phyloP scores from a whole-genome alignment of 1,140 invertebrate species.

The Cotesia chilonis region DNA sequence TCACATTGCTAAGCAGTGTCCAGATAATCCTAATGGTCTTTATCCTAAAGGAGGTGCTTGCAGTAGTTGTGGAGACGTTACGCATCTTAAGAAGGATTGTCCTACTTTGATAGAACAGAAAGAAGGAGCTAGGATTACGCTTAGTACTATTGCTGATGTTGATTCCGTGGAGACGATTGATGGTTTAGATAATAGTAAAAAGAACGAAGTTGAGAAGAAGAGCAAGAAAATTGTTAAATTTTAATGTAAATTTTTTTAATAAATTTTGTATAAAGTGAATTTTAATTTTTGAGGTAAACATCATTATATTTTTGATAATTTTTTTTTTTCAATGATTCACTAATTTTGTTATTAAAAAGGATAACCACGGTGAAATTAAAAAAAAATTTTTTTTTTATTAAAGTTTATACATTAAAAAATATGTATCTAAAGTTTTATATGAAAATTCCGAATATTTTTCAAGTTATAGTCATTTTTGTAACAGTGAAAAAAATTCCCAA shows the following conservation, averaged over 20 bases:
- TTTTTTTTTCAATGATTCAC: too few species aligned
- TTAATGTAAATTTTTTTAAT: slow-evolving; percentile 38
- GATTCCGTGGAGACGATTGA: slow-evolving; percentile 56
- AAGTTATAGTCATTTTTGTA: too few species aligned
- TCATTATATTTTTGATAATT: too few species aligned
- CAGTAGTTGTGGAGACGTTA: slow-evolving; percentile 84
- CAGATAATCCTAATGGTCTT: slow-evolving; percentile 83
- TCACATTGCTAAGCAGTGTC: slow-evolving; percentile 85
- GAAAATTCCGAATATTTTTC: too few species aligned
- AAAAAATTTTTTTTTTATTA: too few species aligned
- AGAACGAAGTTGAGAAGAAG: slow-evolving; percentile 3
- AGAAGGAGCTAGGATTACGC: slow-evolving; percentile 56
- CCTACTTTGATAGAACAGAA: slow-evolving; percentile 66
- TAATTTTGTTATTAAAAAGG: too few species aligned
- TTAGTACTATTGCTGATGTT: slow-evolving; percentile 51
- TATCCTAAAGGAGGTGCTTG: slow-evolving; percentile 89
- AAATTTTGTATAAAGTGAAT: neutral
- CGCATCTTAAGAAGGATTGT: slow-evolving; percentile 87
- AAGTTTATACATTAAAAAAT: too few species aligned
- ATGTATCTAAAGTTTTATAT: too few species aligned
- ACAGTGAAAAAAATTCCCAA: too few species aligned
- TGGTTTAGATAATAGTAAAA: slow-evolving; percentile 21
- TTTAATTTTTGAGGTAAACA: too few species aligned
- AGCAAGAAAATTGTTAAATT: slow-evolving; percentile 58
- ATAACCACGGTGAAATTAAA: too few species aligned